Percentiles rank a stretch among this genome's conserved stretches.
Conservation (phyloP, 2,888 invertebrate species). For the Drosophila neoperkinsi region DNA sequence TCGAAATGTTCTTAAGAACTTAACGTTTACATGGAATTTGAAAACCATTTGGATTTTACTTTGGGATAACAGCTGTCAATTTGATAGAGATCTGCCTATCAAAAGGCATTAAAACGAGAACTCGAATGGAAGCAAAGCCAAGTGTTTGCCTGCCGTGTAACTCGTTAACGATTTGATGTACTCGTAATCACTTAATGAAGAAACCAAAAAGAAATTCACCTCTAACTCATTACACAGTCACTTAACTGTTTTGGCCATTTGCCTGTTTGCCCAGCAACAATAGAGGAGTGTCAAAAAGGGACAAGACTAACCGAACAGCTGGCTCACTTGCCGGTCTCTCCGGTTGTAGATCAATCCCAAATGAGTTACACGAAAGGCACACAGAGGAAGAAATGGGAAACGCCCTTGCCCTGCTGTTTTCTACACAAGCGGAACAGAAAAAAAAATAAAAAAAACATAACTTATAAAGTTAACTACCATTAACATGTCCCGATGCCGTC, state of each 20-base stretch:
- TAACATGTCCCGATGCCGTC: slow-evolving; percentile 70
- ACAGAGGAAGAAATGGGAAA: slow-evolving; percentile 24
- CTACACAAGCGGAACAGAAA: not conserved
- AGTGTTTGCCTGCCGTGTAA: slow-evolving; percentile 31
- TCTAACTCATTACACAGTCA: slow-evolving; percentile 30
- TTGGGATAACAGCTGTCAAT: slow-evolving; percentile 58
- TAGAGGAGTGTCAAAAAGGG: slow-evolving; percentile 68
- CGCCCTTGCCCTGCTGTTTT: slow-evolving; percentile 41
- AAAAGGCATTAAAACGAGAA: slow-evolving; percentile 27
- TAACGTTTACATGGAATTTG: slow-evolving; percentile 19
- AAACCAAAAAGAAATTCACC: slow-evolving; percentile 9
- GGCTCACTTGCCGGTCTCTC: slow-evolving; percentile 27
- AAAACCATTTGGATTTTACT: slow-evolving; percentile 39
- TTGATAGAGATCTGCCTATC: slow-evolving; percentile 45
- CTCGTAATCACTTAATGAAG: slow-evolving; percentile 48
- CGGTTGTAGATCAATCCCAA: slow-evolving; percentile 50
- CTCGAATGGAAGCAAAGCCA: slow-evolving; percentile 1
- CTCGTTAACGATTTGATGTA: slow-evolving; percentile 51
- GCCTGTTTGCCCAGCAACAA: slow-evolving; percentile 30
- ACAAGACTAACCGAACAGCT: slow-evolving; percentile 59
- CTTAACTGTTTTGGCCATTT: slow-evolving; percentile 38
- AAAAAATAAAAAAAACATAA: slow-evolving; percentile 51
- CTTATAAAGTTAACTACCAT: slow-evolving; percentile 75
- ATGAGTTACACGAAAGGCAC: slow-evolving; percentile 23
- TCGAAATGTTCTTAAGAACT: slow-evolving; percentile 47